Evolutionary conservation across 2,113 vertebrate species (phyloP).

Genomic region (Limanda limanda): DNA sequence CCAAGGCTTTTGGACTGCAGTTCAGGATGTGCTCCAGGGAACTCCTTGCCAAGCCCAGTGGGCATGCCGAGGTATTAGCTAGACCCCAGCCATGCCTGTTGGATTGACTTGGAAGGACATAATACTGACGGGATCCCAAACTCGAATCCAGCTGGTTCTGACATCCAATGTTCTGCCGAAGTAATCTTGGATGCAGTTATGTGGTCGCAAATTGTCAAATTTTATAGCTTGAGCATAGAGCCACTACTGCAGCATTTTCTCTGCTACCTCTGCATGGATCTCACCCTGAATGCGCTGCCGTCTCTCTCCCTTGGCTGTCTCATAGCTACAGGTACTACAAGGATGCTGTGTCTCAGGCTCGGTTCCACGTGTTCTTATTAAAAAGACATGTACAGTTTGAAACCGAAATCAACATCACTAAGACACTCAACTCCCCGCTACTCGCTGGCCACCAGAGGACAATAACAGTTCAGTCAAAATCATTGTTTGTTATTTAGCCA

Average conservation of each 20-base stretch:
- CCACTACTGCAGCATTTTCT: neutral
- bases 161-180: neutral
- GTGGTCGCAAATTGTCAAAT: too few relatives aligned
- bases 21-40: neutral
- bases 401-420: neutral
- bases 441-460: neutral
- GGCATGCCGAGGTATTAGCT: neutral
- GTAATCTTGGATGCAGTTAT: neutral
- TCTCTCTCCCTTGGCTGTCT: neutral
- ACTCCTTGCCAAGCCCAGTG: neutral
- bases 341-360: neutral
- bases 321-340: neutral
- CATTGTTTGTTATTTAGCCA: constrained; percentile 1
- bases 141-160: neutral
- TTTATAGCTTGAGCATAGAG: too few relatives aligned
- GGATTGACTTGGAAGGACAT: neutral
- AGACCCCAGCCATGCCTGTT: neutral
- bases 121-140: neutral
- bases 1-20: neutral
- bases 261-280: neutral
- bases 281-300: too few relatives aligned
- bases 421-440: neutral
- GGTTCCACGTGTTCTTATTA: neutral
- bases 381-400: neutral
- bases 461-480: neutral